Evolutionary conservation across 2,888 invertebrate species (phyloP).

Genomic region (Diachrysia chrysitis): DNA sequence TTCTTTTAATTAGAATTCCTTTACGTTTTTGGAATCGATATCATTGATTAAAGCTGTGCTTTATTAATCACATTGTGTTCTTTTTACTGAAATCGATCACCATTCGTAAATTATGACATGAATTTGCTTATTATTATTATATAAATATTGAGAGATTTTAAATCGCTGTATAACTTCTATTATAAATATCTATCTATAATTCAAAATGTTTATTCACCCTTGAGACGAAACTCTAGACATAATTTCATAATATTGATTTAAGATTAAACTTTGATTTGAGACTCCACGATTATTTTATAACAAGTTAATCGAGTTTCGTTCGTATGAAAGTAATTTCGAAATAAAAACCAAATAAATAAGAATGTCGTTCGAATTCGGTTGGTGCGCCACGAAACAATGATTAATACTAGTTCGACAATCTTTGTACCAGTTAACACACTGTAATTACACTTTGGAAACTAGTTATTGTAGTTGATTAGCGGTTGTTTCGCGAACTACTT

Average conservation of each 20-base stretch:
- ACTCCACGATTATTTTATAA: not conserved
- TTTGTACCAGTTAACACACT: slow-evolving; percentile 18
- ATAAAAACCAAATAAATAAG: slow-evolving; percentile 28
- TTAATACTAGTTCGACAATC: slow-evolving; percentile 49
- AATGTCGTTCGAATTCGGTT: slow-evolving; percentile 11
- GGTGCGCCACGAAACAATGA: slow-evolving; percentile 43
- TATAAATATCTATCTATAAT: not conserved
- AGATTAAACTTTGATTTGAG: not conserved
- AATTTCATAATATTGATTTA: not conserved
- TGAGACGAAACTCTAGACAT: slow-evolving; percentile 1
- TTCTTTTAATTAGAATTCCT: slow-evolving; percentile 50
- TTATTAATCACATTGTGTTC: not conserved
- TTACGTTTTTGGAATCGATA: slow-evolving; percentile 35
- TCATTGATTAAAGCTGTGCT: slow-evolving; percentile 31
- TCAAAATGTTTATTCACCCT: slow-evolving; percentile 1
- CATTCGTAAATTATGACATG: too few relatives aligned
- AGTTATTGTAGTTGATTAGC: slow-evolving; percentile 8
- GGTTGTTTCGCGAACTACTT: not conserved
- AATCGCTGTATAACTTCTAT: not conserved
- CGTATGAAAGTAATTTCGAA: slow-evolving; percentile 10
- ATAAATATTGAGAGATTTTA: too few relatives aligned
- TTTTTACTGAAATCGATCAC: too few relatives aligned
- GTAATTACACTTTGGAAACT: slow-evolving; percentile 16
- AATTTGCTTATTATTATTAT: too few relatives aligned
- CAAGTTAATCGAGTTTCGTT: not conserved